Base-by-base conservation (phyloP, 2,797 vertebrate genomes). In the Characodon lateralis region DNA sequence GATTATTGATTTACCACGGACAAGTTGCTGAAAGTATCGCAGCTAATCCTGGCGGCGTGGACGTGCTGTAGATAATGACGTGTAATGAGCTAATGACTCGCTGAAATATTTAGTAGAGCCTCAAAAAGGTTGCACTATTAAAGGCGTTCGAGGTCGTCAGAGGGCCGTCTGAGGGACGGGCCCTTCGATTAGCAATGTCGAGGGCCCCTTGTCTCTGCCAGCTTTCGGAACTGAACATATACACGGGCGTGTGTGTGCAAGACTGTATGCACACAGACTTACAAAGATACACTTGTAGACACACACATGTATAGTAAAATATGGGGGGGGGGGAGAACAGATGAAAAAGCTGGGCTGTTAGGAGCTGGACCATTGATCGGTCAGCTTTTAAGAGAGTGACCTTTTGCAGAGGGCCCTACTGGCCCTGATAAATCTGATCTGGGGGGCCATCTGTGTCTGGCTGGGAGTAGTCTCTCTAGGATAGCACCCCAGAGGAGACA, bases 341-440 rank as follows among this genome's bases (percentile, higher is more conserved):
- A 3, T 70, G 72, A 80, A n/a, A 89, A 90, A 91, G 84, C 90
- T 78, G 72, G 92, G 91, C 94, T 93, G 89, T 89, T 89, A 94
- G 92, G 92, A 96, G 92, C 92, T 93, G 92, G 90, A 88, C 87
- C 94, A 96, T 96, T 96, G 96, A 97, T 97, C 95, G 95, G 94
- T 92, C 93, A 92, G 96, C 96, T 97, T 96, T 97, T 97, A 97
- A 95, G 96, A 96, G 95, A 96, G 94, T 97, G 96, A 96, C 96
- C 95, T 96, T 96, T 96, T 91, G 92, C 92, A 88, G 96, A 96
- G 96, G 93, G 94, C 96, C 96, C 94, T 94, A 95, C 96, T 93
- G 96, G 94, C 92, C 94, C 94, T 94, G 95, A 96, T 97, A 98
- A 97, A 97, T 96, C 96, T 97, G 96, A 97, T 96, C 96, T 95